A percentile compares a stretch with the other conserved stretches of the same genome.
These are phyloP conservation scores for Leucoptera coffeella DNA, from an alignment of 2,888 invertebrate species.

Conservation along the genomic window DNA sequence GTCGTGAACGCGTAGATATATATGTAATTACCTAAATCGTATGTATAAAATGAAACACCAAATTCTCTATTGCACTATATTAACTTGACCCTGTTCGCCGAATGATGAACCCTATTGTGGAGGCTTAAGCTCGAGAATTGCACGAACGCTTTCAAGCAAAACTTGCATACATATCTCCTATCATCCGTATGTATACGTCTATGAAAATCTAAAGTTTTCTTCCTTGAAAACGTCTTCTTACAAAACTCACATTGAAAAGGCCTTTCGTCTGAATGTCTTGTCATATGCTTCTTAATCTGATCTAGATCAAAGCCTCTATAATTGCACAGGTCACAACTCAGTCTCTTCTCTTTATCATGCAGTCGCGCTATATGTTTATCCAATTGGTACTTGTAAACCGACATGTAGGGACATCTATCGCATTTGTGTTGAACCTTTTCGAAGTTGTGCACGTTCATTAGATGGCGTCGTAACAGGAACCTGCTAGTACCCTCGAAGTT, in stretches of 20 bases:
- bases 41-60: no score
- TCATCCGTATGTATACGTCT: slow-evolving; percentile 51
- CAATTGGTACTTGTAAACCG: slow-evolving; percentile 17
- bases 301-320: slow-evolving; percentile 31
- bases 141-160: slow-evolving; percentile 51
- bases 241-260: slow-evolving; percentile 52
- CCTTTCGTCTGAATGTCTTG: slow-evolving; percentile 47
- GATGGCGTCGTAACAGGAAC: slow-evolving; percentile 23
- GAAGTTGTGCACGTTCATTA: slow-evolving; percentile 24
- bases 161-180: slow-evolving; percentile 39
- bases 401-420: slow-evolving; percentile 20
- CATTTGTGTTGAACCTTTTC: slow-evolving; percentile 23
- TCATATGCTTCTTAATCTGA: slow-evolving; percentile 43
- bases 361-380: slow-evolving; percentile 21
- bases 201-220: slow-evolving; percentile 48
- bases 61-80: no score
- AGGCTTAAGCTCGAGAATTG: slow-evolving; percentile 51
- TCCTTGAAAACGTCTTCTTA: slow-evolving; percentile 52
- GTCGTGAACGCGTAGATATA: no score
- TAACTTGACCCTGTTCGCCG: no score
- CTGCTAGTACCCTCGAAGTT: slow-evolving; percentile 17
- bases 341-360: slow-evolving; percentile 24
- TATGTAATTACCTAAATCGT: no score
- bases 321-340: slow-evolving; percentile 26
- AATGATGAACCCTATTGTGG: slow-evolving; percentile 47